Evolutionary conservation across 2,888 invertebrate species (phyloP).

Genomic region (Mimumesa dahlbomi): DNA sequence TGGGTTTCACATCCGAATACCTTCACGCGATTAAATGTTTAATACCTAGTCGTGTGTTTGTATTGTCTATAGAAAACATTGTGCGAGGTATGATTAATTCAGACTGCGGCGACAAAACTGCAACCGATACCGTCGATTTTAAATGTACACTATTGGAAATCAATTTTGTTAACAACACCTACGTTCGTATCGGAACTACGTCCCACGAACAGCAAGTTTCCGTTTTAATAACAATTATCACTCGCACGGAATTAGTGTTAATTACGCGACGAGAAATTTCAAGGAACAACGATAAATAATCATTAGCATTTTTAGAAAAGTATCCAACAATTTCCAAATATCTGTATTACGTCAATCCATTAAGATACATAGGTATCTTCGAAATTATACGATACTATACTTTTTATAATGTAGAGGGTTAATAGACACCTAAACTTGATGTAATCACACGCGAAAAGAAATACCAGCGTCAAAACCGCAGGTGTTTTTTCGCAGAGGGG

Average conservation of each 20-base stretch:
- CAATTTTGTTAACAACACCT: neutral
- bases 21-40: conserved; percentile 1
- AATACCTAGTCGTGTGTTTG: neutral
- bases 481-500: conserved; percentile 59
- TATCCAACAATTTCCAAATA: too few species aligned
- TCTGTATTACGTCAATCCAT: too few species aligned
- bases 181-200: too few species aligned
- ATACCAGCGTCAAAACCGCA: conserved; percentile 34
- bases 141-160: neutral
- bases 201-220: too few species aligned
- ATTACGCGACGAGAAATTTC: too few species aligned
- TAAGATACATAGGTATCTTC: too few species aligned
- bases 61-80: neutral
- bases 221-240: too few species aligned
- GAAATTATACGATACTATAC: too few species aligned
- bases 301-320: neutral
- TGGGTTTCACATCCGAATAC: neutral
- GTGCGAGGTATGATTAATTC: neutral
- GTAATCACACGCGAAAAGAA: too few species aligned
- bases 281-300: neutral
- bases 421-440: too few species aligned
- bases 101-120: neutral
- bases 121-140: neutral
- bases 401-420: too few species aligned
- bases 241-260: too few species aligned